These are phyloP conservation scores for Colostygia pectinataria DNA, from an alignment of 2,888 invertebrate species.

Conservation along the genomic window DNA sequence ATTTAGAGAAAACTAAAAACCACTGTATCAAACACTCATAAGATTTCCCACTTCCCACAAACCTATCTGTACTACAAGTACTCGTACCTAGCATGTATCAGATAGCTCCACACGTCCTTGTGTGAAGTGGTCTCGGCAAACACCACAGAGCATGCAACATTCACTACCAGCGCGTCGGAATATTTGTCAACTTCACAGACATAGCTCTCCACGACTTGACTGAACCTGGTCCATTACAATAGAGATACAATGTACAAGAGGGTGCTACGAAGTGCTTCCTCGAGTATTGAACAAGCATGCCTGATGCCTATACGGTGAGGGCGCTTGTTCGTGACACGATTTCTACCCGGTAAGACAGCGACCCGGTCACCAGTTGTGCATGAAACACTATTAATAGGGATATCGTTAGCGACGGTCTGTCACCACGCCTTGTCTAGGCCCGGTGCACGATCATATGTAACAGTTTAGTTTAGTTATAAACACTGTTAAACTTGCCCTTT, in stretches of 20 bases:
- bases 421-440: too few species aligned
- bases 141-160: conserved; percentile 39
- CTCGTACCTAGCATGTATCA: conserved; percentile 35
- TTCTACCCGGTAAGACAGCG: too few species aligned
- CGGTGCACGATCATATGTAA: too few species aligned
- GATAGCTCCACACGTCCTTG: conserved; percentile 42
- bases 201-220: conserved; percentile 44
- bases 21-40: conserved; percentile 21
- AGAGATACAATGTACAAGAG: conserved; percentile 14
- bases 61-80: too few species aligned
- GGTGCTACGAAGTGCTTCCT: conserved; percentile 12
- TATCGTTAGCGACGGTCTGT: too few species aligned
- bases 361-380: too few species aligned
- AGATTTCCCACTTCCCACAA: conserved; percentile 16
- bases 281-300: conserved; percentile 7
- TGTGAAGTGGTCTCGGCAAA: conserved; percentile 58
- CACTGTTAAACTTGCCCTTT: too few species aligned
- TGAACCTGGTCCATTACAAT: conserved; percentile 19
- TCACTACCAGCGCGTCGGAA: conserved; percentile 28
- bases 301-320: too few species aligned
- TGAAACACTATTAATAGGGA: too few species aligned
- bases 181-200: conserved; percentile 71
- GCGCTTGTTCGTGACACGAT: too few species aligned
- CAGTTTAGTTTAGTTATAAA: too few species aligned
- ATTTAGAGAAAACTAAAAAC: too few species aligned